Percentiles rank a stretch among this genome's conserved stretches.
Conservation (phyloP, 2,113 vertebrate genomes). For the Mesoclemmys tuberculata region DNA sequence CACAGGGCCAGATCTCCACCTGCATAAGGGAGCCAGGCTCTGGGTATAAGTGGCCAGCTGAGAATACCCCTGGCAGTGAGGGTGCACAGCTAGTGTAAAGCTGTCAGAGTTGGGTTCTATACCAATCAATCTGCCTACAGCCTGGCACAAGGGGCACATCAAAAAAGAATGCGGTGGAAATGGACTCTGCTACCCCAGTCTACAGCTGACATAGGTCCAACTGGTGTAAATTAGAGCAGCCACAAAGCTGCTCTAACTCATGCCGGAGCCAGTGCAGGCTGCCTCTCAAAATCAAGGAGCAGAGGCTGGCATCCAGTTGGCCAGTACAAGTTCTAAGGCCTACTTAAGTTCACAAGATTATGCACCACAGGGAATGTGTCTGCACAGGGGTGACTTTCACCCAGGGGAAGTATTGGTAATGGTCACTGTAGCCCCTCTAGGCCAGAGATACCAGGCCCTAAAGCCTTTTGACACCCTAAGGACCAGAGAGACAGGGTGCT, state of each 20-base stretch:
- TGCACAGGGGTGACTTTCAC: not conserved
- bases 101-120: not conserved
- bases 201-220: not conserved
- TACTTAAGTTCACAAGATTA: not conserved
- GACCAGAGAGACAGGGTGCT: not conserved
- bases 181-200: not conserved
- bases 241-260: not conserved
- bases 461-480: not conserved
- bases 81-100: not conserved
- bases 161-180: not conserved
- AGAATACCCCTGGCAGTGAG: not conserved
- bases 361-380: too few relatives aligned
- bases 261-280: not conserved
- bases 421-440: not conserved
- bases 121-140: not conserved
- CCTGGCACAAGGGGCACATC: not conserved
- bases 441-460: not conserved
- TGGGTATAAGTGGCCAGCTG: not conserved
- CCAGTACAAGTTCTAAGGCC: not conserved
- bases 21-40: not conserved
- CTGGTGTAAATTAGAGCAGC: not conserved
- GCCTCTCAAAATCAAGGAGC: not conserved
- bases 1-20: not conserved
- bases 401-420: not conserved
- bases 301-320: too few relatives aligned